Evolutionary conservation across 2,113 vertebrate species (phyloP).

Genomic region (Lycaon pictus): DNA sequence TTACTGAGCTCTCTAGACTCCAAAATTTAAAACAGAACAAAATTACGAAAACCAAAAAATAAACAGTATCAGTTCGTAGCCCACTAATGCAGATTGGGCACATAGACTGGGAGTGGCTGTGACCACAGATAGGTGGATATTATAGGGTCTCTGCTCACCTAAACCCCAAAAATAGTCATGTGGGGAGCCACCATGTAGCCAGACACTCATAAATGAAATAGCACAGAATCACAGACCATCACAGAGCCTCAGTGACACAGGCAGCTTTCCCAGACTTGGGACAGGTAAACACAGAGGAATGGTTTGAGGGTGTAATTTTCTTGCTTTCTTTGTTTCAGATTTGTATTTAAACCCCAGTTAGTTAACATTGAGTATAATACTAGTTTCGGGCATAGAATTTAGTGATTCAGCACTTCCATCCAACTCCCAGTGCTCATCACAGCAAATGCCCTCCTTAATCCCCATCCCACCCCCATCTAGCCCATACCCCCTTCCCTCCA

Average conservation of each 20-base stretch:
- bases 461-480: not conserved
- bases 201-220: not conserved
- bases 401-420: not conserved
- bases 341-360: not conserved
- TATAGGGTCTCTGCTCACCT: not conserved
- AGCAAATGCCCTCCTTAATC: not conserved
- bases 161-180: not conserved
- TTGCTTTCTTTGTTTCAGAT: not conserved
- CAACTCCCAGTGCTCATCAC: not conserved
- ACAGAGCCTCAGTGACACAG: not conserved
- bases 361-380: not conserved
- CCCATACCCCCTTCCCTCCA: not conserved
- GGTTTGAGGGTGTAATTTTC: not conserved
- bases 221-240: not conserved
- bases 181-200: not conserved
- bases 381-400: not conserved
- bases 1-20: not conserved
- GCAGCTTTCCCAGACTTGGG: not conserved
- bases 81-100: not conserved
- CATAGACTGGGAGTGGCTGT: not conserved
- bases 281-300: not conserved
- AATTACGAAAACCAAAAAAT: not conserved
- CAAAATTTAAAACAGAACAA: conserved; percentile 15
- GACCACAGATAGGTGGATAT: not conserved
- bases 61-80: not conserved